Evolutionary conservation across 2,797 vertebrate species (phyloP), one percentile per base, ranked within the genome.

Genomic region (Chelmon rostratus): DNA sequence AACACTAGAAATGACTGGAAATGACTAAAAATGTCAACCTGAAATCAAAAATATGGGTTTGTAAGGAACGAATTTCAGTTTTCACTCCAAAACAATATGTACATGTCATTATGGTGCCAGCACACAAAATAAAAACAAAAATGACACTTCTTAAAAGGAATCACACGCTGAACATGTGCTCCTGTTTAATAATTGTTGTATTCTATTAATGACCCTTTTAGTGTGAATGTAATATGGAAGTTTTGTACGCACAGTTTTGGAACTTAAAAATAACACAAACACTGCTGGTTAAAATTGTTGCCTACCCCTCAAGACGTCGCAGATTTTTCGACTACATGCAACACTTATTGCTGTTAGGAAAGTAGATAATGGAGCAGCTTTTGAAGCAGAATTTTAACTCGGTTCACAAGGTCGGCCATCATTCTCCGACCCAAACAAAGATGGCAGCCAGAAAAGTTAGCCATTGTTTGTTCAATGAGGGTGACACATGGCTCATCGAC

Each of bases 301-400:
- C 8, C 1, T 19, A 6, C 52, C 23, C 25, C 13, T 42, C 12
- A 16, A 46, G 5, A 15, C 15, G 19, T 40, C 40, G 73, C 35
- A 42, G 12, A 57, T 44, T 69, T 44, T 71, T 68, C 78, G 40
- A 65, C 5, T 50, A 52, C 3, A 79, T n/a, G 38, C 71, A 59
- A 23, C 58, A 68, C 53, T 78, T 81, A 64, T 70, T 78, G 81
- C 75, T 86, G 28, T 57, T 57, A 28, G n/a, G 52, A 86, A 53
- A 79, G 37, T n/a, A 44, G 49, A 71, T 65, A 68, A 70, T 38
- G 8, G 50, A 70, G 38, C 64, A 13, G 28, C 53, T 44, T 54
- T 19, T 31, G 46, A 40, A 40, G 66, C 6, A 18, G 21, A 31
- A 56, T 23, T 54, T 37, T 56, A 44, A 21, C 16, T 49, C 21